A percentile compares a stretch with the other conserved stretches of the same genome.
Conservation (phyloP, 2,888 invertebrate species). For the Parapristionchus giblindavisi region DNA sequence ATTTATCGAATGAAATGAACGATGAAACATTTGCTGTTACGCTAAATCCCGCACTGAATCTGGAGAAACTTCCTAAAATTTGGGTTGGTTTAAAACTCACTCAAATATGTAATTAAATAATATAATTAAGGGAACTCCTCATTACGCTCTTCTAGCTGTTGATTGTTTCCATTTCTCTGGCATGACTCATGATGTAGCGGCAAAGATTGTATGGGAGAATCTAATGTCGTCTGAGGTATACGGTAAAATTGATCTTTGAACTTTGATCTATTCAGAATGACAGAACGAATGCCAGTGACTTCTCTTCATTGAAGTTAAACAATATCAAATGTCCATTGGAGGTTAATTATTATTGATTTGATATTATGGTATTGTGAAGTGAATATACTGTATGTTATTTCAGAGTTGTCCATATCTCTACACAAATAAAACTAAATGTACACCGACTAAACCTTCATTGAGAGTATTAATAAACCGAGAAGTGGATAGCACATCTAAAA, state of each 20-base stretch:
- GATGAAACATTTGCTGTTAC: constrained; percentile 43
- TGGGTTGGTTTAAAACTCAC: constrained; percentile 30
- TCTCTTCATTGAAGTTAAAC: neutral
- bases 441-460: neutral
- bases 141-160: constrained; percentile 50
- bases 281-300: constrained; percentile 1
- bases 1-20: constrained; percentile 21
- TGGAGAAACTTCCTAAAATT: constrained; percentile 44
- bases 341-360: neutral
- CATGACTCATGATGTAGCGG: constrained; percentile 50
- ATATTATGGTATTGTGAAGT: neutral
- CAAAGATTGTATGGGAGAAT: constrained; percentile 53
- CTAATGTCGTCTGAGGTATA: constrained; percentile 39
- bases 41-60: constrained; percentile 44
- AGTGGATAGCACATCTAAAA: neutral
- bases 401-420: constrained; percentile 27
- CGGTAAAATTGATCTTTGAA: neutral
- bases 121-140: constrained; percentile 41
- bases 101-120: neutral
- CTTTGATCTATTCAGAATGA: constrained; percentile 5
- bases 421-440: neutral
- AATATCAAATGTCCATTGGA: constrained; percentile 4
- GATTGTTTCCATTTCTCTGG: constrained; percentile 56
- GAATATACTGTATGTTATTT: neutral
- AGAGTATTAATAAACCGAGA: neutral